Evolutionary conservation across 2,888 invertebrate species (phyloP).

Genomic region (Gari tellinella): DNA sequence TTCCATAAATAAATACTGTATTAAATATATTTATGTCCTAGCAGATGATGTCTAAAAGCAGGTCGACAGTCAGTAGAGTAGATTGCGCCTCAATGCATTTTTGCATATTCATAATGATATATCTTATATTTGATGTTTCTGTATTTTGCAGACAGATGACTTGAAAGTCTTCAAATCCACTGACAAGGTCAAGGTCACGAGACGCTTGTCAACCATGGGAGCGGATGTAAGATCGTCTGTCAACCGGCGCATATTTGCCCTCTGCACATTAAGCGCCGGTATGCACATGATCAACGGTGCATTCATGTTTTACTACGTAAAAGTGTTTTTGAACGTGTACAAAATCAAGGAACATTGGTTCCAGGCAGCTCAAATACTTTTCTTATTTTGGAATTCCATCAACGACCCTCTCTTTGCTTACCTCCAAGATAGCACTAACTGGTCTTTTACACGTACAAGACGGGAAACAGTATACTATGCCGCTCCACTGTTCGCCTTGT

Average conservation of each 20-base stretch:
- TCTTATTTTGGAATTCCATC: conserved; percentile 85
- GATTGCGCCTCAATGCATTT: too few relatives aligned
- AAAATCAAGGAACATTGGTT: conserved; percentile 84
- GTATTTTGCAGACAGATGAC: too few relatives aligned
- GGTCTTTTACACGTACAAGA: conserved; percentile 81
- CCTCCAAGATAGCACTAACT: conserved; percentile 77
- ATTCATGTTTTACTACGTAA: conserved; percentile 85
- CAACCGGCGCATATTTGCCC: conserved; percentile 66
- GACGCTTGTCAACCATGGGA: background rate
- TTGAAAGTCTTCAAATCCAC: too few relatives aligned
- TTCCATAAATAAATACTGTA: too few relatives aligned
- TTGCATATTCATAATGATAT: too few relatives aligned
- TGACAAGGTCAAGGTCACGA: too few relatives aligned
- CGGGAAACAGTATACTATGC: conserved; percentile 83
- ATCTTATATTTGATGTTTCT: too few relatives aligned
- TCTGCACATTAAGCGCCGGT: conserved; percentile 72
- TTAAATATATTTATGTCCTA: too few relatives aligned
- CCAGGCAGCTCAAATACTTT: conserved; percentile 83
- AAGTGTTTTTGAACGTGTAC: conserved; percentile 84
- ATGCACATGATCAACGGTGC: conserved; percentile 78
- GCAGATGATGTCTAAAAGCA: too few relatives aligned
- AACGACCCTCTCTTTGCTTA: conserved; percentile 85
- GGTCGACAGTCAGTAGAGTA: too few relatives aligned
- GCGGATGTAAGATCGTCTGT: conserved; percentile 11
- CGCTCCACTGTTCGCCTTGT: conserved; percentile 83